Percentiles rank a stretch among this genome's conserved stretches.
phyloP scores from a whole-genome alignment of 30 jellyfish, hydroid and myxozoan species.

The Aurelia aurita region DNA sequence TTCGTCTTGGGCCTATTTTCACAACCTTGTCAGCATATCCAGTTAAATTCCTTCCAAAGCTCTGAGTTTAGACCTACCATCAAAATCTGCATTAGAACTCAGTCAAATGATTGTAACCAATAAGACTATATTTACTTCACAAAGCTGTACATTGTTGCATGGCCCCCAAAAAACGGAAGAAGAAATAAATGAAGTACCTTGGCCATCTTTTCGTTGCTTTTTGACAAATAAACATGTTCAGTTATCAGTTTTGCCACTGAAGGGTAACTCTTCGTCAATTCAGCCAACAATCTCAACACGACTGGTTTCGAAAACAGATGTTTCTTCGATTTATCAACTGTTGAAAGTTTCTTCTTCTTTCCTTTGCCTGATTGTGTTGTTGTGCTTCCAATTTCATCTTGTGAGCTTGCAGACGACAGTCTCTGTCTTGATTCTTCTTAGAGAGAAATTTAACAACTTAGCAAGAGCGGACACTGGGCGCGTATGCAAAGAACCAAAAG shows the following conservation, averaged over 20 bases:
- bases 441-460: too few relatives aligned
- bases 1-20: too few relatives aligned
- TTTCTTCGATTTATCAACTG: conserved; percentile 39
- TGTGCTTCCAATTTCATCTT: conserved; percentile 29
- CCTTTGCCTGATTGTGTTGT: conserved; percentile 24
- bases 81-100: too few relatives aligned
- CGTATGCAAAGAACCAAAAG: too few relatives aligned
- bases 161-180: not conserved
- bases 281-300: conserved; percentile 78
- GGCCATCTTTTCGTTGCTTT: conserved; percentile 34
- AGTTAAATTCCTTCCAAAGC: too few relatives aligned
- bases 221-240: conserved; percentile 56
- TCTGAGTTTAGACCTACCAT: too few relatives aligned
- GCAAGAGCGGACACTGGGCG: too few relatives aligned
- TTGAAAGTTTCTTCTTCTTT: conserved; percentile 36
- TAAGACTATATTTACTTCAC: too few relatives aligned
- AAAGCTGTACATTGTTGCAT: not conserved
- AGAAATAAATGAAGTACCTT: conserved; percentile 21
- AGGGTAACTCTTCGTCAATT: conserved; percentile 85
- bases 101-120: too few relatives aligned
- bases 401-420: conserved; percentile 54
- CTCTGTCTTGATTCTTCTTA: conserved; percentile 53
- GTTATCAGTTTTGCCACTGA: conserved; percentile 72
- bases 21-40: too few relatives aligned
- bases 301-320: conserved; percentile 68